Base-by-base conservation (phyloP, 2,888 invertebrate species). In the Patella pellucida region DNA sequence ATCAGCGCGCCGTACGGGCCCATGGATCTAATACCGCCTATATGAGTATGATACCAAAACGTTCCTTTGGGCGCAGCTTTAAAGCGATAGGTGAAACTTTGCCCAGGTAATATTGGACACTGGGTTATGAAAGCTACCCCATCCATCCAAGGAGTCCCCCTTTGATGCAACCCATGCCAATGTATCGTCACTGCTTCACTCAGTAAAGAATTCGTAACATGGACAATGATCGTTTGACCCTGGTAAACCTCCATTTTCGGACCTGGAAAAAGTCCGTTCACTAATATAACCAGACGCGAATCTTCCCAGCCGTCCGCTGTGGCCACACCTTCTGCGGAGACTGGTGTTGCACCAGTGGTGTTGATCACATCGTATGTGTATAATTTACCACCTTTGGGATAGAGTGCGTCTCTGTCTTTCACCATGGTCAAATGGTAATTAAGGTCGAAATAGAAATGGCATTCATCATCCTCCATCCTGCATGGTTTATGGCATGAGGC, bases 121-220 rank as follows among this genome's bases (percentile, higher is more conserved):
- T 87, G 86, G 0, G 86, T 84, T 27, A 87, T 76, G 54, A 79
- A 83, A 0, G 83, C 78, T 16, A 83, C 84, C 0, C 87, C 87
- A 76, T 87, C 87, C 85, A 85, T 86, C 81, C 82, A 87, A 1
- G 86, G 85, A 7, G 86, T 86, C 2, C 78, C 83, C 12, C 31
- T 56, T 77, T 87, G 86, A 68, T 82, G 84, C n/a, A 89, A 79
- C 0, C 89, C 89, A 74, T 89, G 88, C 88, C 87, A 88, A 78
- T 89, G 89, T 9, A 89, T 79, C 12, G 86, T 83, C 7, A 85
- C 75, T 1, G 80, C 79, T 7, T 84, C 81, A 3, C 82, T 81
- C 9, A 73, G 70, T 19, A 89, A 71, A 5, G 81, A 70, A 78
- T 89, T 89, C 27, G 76, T 82, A 12, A 87, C 86, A 73, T 85